Base-by-base conservation (phyloP, 1,140 invertebrate species). In the Drosophila malerkotliana region DNA sequence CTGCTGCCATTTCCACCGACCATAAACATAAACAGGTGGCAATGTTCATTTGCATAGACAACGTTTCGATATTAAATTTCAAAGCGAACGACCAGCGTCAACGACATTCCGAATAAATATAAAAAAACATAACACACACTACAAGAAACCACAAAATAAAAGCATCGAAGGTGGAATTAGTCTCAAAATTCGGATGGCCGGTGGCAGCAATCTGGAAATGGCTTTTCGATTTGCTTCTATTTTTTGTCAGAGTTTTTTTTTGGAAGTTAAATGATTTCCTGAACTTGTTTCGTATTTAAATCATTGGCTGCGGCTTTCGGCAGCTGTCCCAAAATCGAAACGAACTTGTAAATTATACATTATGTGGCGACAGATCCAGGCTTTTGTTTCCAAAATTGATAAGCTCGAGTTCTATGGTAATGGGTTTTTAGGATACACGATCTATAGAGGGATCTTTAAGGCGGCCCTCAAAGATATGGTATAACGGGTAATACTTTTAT, bases 31-130 rank as follows among this genome's bases (percentile, higher is more conserved):
- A 90, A 87, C 85, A 90, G 85, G 85, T 90, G 85, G 85, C 85
- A 90, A 90, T 81, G 68, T 79, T 90, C 87, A 90, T 90, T 90
- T 90, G 87, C 85, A 90, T 90, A 90, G 87, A 90, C 87, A 90
- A 87, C 75, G 75, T 90, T 90, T 90, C 77, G 75, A 87, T 90
- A 90, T 90, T 90, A 90, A 90, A 90, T 90, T 90, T 90, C 87
- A 90, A 90, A 85, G 81, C 82, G 63, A 77, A 85, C 77, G 73
- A 67, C 63, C 49, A 74, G 61, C 72, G 71, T 77, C 67, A 59
- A 84, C 81, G 69, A 81, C 78, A 85, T 87, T 85, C 81, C 81
- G 39, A 59, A 64, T 67, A 69, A 69, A 69, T 30, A 47, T 39
- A 71, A 53, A 67, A 26, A 10, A 14, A 49, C 18, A 18, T 41